Evolutionary conservation across 30 jellyfish, hydroid and myxozoan species (phyloP).

Genomic region (Aurelia sp.): DNA sequence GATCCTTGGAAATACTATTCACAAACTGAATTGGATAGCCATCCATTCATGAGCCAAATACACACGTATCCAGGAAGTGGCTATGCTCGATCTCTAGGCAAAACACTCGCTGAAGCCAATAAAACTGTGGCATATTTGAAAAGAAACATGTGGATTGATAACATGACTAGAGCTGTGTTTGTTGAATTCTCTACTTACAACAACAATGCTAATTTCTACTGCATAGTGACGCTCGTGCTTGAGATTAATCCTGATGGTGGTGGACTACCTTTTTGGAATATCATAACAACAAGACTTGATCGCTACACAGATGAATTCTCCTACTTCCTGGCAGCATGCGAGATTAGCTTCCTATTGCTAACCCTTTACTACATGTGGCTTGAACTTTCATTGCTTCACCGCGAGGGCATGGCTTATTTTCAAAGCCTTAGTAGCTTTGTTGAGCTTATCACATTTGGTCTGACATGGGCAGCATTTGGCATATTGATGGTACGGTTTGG

Average conservation of each 20-base stretch:
- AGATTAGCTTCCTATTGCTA: slow-evolving; percentile 56
- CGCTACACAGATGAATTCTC: slow-evolving; percentile 71
- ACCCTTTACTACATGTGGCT: slow-evolving; percentile 65
- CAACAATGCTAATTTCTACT: slow-evolving; percentile 76
- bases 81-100: slow-evolving; percentile 62
- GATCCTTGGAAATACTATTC: slow-evolving; percentile 64
- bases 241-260: slow-evolving; percentile 79
- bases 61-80: slow-evolving; percentile 89
- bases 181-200: slow-evolving; percentile 80
- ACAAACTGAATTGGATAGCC: slow-evolving; percentile 33
- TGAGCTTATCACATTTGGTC: slow-evolving; percentile 51
- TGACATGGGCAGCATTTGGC: slow-evolving; percentile 74
- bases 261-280: slow-evolving; percentile 20
- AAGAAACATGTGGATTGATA: slow-evolving; percentile 76
- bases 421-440: slow-evolving; percentile 48
- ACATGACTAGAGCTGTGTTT: slow-evolving; percentile 71
- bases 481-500: slow-evolving; percentile 61
- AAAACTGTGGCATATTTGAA: slow-evolving; percentile 28
- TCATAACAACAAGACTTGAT: slow-evolving; percentile 76
- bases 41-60: not conserved
- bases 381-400: slow-evolving; percentile 45
- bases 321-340: slow-evolving; percentile 82
- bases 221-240: slow-evolving; percentile 63
- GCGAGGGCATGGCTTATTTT: slow-evolving; percentile 49
- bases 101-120: slow-evolving; percentile 28